phyloP scores from a whole-genome alignment of 2,113 vertebrate species.

The Oreochromis niloticus region DNA sequence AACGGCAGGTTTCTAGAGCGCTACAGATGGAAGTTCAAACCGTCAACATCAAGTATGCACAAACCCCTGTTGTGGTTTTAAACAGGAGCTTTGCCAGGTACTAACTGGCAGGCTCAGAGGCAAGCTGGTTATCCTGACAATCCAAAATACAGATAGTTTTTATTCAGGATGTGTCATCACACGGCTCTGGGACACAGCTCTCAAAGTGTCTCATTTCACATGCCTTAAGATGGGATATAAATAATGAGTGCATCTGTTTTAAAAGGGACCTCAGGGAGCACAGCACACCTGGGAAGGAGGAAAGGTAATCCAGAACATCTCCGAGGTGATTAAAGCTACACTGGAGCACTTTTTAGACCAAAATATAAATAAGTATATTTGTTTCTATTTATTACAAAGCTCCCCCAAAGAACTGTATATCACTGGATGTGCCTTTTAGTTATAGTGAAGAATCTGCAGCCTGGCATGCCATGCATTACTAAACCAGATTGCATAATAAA shows the following conservation, averaged over 20 bases:
- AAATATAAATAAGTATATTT: neutral
- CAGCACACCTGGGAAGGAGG: neutral
- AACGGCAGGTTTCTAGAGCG: slow-evolving; percentile 30
- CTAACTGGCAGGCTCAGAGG: neutral
- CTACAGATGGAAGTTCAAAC: slow-evolving; percentile 65
- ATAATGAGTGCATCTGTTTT: neutral
- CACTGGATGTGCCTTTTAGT: neutral
- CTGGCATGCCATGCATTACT: neutral
- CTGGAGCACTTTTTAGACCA: neutral
- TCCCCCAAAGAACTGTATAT: neutral
- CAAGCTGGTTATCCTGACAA: neutral
- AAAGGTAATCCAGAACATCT: neutral
- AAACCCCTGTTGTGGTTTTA: slow-evolving; percentile 53
- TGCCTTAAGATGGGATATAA: slow-evolving; percentile 10
- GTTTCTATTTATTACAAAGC: neutral
- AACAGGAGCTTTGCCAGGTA: neutral
- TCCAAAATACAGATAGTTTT: neutral
- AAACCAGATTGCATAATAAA: neutral
- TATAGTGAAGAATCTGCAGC: neutral
- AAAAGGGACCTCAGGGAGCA: neutral
- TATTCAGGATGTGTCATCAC: neutral
- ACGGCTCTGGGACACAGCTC: neutral
- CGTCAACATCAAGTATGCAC: slow-evolving; percentile 43
- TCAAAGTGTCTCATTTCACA: neutral
- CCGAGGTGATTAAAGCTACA: neutral